Evolutionary conservation across 2,888 invertebrate genomes (phyloP), one percentile per base, ranked within the genome.

Genomic region (Drosophila nr. perissopoda): DNA sequence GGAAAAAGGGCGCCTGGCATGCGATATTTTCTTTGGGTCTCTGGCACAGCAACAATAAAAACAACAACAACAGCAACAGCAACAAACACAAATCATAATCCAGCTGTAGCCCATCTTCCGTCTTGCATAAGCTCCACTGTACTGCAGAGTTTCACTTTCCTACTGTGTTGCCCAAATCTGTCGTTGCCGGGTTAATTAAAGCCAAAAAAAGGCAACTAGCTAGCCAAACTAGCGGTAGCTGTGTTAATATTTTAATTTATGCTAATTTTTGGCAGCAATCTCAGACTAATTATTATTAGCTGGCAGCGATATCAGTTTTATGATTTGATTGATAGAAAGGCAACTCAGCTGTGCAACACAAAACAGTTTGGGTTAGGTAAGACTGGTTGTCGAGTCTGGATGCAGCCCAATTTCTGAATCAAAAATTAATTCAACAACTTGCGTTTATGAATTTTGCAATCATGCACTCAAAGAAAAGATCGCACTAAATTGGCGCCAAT

Each of bases 1-100:
- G 77, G 68, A 73, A 82, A 83, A 81, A 81, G 81, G 81, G 81
- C 81, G 78, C 69, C 16, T 45, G 40, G 80, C 80, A 83, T 83
- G 83, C 87, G 63, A 87, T 77, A 63, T 45, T 59, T 71, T 84
- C 83, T 87, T 82, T 82, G 88, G 84, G 84, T 88, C 86, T 87
- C 72, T 84, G 73, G 73, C 70, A 79, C 88, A 51, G 18, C 25
- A 49, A 45, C 16, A 45, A 25, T 2, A 25, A 45, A 21, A 7
- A 16, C 21, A 45, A 78, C 86, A 54, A 16, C 21, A 45, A 52
- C 21, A 31, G 0, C 2, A 31, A 10, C 10, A 33, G 4, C 33
- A 33, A 10, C 10, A 33, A 33, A 33, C 33, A 31, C 13, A 77
- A 77, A 63, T 86, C 88, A 85, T 85, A 85, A 84, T 76, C 82